Evolutionary conservation across 1,140 invertebrate species (phyloP), one percentile per base, ranked within the genome.

Genomic region (Lucilia cuprina): DNA sequence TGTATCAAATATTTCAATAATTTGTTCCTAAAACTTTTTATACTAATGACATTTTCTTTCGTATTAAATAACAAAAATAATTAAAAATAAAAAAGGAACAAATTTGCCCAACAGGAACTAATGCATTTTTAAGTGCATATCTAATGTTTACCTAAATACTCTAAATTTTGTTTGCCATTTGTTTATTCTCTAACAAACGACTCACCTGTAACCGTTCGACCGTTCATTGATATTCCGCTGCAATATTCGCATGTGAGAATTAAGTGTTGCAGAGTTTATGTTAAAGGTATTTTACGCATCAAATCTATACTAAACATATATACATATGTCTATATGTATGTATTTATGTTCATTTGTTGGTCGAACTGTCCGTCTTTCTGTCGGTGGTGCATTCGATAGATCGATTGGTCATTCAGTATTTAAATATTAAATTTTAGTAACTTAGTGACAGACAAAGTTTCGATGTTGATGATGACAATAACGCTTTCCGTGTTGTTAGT

Each of bases 401-500:
- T 77, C 35, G 80, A 0, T 60, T 50, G 50, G 47, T 83, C 35
- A 10, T 35, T 70, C 65, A 25, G 65, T 41, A 41, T 41, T 41
- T 41, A 2, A 41, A 10, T 41, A 8, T 41, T 3, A 41, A 41
- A 10, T 41, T 41, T 41, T 41, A 41, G 7, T 41, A 41, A 41
- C 41, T 41, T 41, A 5, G 41, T 41, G 41, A 41, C 41, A 41
- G 41, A 41, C 41, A 41, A 41, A 2, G 41, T 10, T 41, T 41
- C 41, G 41, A 41, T 41, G 41, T 8, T 41, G 41, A 7, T 50
- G 82, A 74, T 21, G 82, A 85, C 83, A 65, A 70, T 75, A 84
- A 84, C 82, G 86, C 25, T 30, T 30, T 30, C 25, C 1, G 49
- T 82, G 85, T 25, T 49, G 84, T 78, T 82, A 75, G 30, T 85